Conservation (phyloP, 2,888 invertebrate species). For the Campaea margaritaria region DNA sequence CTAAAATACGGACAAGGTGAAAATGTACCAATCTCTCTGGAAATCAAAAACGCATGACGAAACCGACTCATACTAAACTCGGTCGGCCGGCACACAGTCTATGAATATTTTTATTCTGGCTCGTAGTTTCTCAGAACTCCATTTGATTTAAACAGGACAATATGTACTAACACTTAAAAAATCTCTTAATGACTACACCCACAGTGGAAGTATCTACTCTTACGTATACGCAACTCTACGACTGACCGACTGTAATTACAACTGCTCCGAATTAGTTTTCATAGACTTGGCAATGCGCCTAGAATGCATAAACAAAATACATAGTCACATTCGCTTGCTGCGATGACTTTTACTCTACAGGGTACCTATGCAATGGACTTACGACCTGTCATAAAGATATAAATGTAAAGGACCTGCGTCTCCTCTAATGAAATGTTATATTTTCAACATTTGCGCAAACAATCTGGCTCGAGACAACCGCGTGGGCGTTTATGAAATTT, state of each 20-base stretch:
- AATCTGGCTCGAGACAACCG: slow-evolving; percentile 39
- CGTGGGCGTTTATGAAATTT: slow-evolving; percentile 51
- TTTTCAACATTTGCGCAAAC: slow-evolving; percentile 47
- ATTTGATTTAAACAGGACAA: slow-evolving; percentile 9
- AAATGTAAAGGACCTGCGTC: slow-evolving; percentile 16
- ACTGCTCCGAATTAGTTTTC: slow-evolving; percentile 47
- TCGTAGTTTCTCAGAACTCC: slow-evolving; percentile 11
- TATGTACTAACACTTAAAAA: slow-evolving; percentile 6
- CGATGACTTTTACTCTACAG: slow-evolving; percentile 26
- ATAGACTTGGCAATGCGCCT: slow-evolving; percentile 55
- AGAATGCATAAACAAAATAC: slow-evolving; percentile 47
- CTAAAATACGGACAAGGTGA: neutral
- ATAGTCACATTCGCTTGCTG: slow-evolving; percentile 37
- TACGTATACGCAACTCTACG: slow-evolving; percentile 33
- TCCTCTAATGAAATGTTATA: slow-evolving; percentile 33
- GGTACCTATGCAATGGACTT: slow-evolving; percentile 18
- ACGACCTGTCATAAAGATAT: slow-evolving; percentile 24
- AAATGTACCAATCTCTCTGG: neutral
- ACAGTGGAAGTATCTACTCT: slow-evolving; percentile 16
- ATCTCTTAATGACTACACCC: slow-evolving; percentile 24
- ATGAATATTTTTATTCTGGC: slow-evolving; percentile 14
- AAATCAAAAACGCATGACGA: slow-evolving; percentile 12
- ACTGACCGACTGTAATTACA: slow-evolving; percentile 34
- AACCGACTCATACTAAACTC: neutral
- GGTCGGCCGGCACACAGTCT: slow-evolving; percentile 12